Evolutionary conservation across 2,113 vertebrate species (phyloP).

Genomic region (Sinocyclocheilus rhinocerous): DNA sequence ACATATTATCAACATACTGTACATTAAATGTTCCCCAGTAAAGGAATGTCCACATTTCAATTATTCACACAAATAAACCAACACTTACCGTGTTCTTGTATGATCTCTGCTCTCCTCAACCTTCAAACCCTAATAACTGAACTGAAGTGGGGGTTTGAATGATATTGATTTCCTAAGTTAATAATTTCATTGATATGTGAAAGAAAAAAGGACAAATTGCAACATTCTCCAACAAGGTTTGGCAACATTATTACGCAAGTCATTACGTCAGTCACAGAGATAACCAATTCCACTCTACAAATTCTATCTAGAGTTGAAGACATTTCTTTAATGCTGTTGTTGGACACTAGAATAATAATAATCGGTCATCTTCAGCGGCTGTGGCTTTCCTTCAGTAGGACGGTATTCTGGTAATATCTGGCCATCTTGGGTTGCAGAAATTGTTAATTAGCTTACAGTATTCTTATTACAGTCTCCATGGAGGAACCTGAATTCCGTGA

Average conservation of each 20-base stretch:
- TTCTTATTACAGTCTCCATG: neutral
- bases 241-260: neutral
- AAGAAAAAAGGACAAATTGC: neutral
- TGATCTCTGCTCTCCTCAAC: too few species aligned
- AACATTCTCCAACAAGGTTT: neutral
- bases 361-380: neutral
- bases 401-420: neutral
- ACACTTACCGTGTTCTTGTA: neutral
- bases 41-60: neutral
- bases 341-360: neutral
- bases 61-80: neutral
- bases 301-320: neutral
- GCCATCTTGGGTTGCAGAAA: neutral
- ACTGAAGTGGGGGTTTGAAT: neutral
- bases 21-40: neutral
- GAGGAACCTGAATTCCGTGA: too few species aligned
- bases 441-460: neutral
- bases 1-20: neutral
- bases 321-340: neutral
- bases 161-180: neutral
- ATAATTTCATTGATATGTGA: neutral
- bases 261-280: neutral
- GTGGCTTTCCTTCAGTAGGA: neutral
- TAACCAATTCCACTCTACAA: neutral
- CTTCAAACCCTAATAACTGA: neutral